Evolutionary conservation across 2,888 invertebrate species (phyloP), one percentile per base, ranked within the genome.

Genomic region (Arenicola marina): DNA sequence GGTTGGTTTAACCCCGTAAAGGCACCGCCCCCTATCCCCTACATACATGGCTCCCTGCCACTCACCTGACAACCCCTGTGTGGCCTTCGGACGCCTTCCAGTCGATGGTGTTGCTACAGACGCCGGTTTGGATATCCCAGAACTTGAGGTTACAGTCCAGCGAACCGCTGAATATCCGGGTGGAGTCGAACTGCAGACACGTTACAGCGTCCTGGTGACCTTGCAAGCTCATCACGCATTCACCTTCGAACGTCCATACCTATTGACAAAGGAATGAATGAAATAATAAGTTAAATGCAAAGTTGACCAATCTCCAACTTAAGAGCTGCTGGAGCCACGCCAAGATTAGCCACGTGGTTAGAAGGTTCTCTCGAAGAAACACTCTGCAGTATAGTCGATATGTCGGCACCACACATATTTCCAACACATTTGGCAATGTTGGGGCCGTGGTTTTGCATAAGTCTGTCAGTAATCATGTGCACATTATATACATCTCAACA

Each of bases 51-150:
- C n/a, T n/a, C n/a, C n/a, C n/a, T n/a, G n/a, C n/a, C 26, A 48
- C 48, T 7, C 11, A 81, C 79, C 84, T 77, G 32, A 85, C 83
- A n/a, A 86, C 85, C 38, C 85, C 85, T 34, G 86, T 86, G 73
- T 86, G 86, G n/a, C 86, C 86, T 71, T 86, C 86, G 15, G 85
- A 84, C 51, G 81, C 83, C 77, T 84, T 85, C 86, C 86, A 86
- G 74, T 86, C 86, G 28, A 86, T 82, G 32, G 86, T 86, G 57
- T 83, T 82, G 29, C 83, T 71, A 71, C 85, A 85, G 44, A 79
- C 72, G 4, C 85, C 85, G 1, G 80, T 79, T 38, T 76, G 73
- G 26, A 85, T 71, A 65, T 83, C 81, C 86, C 86, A 86, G 65
- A 86, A 82, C 71, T 85, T 85, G 62, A 86, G 83, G 61, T 84